phyloP scores from a whole-genome alignment of 2,888 invertebrate species.

The Drosophila cognata region DNA sequence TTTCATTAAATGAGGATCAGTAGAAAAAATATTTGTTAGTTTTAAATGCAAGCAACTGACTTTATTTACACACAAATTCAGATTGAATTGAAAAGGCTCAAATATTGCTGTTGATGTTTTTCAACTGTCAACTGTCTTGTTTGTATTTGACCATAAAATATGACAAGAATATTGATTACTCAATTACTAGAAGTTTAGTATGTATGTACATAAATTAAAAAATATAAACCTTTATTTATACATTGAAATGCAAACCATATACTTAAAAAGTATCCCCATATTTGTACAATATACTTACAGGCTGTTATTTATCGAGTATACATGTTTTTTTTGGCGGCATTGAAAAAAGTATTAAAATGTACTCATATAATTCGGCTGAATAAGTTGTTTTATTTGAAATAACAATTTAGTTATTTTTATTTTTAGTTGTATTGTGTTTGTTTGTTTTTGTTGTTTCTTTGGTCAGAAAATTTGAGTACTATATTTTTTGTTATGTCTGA shows the following conservation, averaged over 20 bases:
- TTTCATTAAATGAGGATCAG: conserved; percentile 50
- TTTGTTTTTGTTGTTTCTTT: conserved; percentile 27
- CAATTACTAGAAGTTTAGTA: background rate
- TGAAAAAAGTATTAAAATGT: conserved; percentile 47
- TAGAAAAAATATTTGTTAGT: background rate
- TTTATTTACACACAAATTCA: background rate
- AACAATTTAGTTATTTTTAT: conserved; percentile 17
- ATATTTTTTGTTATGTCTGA: conserved; percentile 47
- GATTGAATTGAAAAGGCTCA: background rate
- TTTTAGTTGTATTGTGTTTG: conserved; percentile 21
- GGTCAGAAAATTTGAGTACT: conserved; percentile 37
- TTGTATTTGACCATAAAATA: background rate
- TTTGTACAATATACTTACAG: conserved; percentile 60
- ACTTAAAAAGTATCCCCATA: conserved; percentile 5
- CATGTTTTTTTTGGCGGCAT: conserved; percentile 52
- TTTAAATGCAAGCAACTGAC: background rate
- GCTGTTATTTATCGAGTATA: conserved; percentile 40
- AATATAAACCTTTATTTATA: background rate
- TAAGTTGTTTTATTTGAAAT: conserved; percentile 10
- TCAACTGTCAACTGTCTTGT: background rate
- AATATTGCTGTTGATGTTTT: background rate
- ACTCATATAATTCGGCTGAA: conserved; percentile 17
- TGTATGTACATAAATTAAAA: background rate
- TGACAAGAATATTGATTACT: background rate
- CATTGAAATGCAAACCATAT: conserved; percentile 40